phyloP scores from a whole-genome alignment of 1,140 invertebrate species.

The Drosophila nigromelanica region DNA sequence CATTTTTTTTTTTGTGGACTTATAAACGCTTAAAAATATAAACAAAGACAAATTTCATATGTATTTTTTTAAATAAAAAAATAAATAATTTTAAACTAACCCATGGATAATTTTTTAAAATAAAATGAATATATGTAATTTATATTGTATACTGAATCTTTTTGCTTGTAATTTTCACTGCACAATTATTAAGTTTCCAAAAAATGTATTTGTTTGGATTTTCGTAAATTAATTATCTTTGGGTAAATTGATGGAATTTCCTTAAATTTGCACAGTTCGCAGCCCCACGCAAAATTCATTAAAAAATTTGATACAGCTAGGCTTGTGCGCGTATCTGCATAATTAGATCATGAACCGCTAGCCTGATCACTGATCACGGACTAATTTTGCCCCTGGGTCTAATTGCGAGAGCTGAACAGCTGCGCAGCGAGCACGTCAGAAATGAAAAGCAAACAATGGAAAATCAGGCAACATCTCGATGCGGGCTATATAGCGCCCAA shows the following conservation, averaged over 20 bases:
- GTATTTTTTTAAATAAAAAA: too few species aligned
- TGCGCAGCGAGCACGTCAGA: conserved; percentile 57
- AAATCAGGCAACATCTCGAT: conserved; percentile 40
- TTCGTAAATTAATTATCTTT: not conserved
- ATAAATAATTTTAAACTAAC: too few species aligned
- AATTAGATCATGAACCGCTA: conserved; percentile 45
- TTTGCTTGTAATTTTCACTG: too few species aligned
- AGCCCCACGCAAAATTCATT: not conserved
- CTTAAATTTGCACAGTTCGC: not conserved
- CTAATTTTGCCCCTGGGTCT: conserved; percentile 37
- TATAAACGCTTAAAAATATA: too few species aligned
- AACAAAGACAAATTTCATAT: too few species aligned
- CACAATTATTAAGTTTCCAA: too few species aligned
- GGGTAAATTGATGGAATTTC: not conserved
- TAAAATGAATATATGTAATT: too few species aligned
- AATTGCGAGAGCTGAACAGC: conserved; percentile 32
- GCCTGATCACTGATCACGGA: conserved; percentile 36
- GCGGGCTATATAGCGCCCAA: not conserved
- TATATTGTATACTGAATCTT: too few species aligned
- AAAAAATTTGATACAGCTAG: not conserved
- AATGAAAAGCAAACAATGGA: conserved; percentile 76
- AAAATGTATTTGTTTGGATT: too few species aligned
- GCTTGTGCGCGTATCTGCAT: conserved; percentile 22
- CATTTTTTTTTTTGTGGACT: too few species aligned
- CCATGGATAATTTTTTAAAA: too few species aligned